phyloP scores from a whole-genome alignment of 2,888 invertebrate species.

The Lottia scabra region DNA sequence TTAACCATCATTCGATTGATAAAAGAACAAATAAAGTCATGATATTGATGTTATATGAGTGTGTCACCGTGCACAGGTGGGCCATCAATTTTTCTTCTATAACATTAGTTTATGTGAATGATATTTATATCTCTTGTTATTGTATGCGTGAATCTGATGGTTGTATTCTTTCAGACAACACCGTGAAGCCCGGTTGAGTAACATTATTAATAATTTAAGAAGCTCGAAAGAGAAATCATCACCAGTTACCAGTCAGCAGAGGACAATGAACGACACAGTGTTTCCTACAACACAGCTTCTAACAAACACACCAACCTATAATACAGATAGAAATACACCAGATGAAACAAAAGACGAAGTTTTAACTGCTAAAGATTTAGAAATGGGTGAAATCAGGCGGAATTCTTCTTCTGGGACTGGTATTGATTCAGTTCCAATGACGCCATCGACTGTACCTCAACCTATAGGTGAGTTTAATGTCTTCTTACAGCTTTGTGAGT shows the following conservation, averaged over 20 bases:
- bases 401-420: background rate
- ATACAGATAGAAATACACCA: background rate
- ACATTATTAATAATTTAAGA: slow-evolving; percentile 42
- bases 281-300: background rate
- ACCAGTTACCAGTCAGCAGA: background rate
- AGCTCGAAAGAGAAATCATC: slow-evolving; percentile 35
- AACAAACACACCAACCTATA: background rate
- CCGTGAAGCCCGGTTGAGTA: slow-evolving; percentile 39
- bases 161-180: slow-evolving; percentile 24
- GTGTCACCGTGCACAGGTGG: slow-evolving; percentile 4
- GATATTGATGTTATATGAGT: slow-evolving; percentile 2
- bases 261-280: background rate
- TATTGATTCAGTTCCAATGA: background rate
- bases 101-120: too few species aligned
- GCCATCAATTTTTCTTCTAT: background rate
- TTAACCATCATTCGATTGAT: too few species aligned
- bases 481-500: too few species aligned
- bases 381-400: background rate
- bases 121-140: too few species aligned
- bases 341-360: background rate
- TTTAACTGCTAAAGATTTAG: background rate
- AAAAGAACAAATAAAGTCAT: slow-evolving; percentile 1
- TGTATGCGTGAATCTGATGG: too few species aligned
- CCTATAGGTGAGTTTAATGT: background rate
- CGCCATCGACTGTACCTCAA: background rate